These are phyloP conservation scores for Rhopalosiphum padi DNA, from an alignment of 1,140 invertebrate species.

Conservation along the genomic window DNA sequence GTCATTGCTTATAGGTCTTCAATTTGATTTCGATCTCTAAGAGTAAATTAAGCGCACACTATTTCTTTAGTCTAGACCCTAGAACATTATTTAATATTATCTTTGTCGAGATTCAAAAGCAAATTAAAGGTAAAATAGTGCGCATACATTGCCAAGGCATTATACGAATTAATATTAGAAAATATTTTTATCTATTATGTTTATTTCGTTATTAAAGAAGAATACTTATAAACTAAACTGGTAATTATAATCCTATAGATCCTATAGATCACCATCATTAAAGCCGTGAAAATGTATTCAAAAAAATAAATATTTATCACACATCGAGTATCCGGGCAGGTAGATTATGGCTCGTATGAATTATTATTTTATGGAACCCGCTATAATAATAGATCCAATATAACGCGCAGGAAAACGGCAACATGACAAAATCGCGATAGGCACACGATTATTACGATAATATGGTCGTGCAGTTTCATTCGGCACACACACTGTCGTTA, in stretches of 20 bases:
- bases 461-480: too few species aligned
- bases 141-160: neutral
- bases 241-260: neutral
- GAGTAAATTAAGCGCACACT: too few species aligned
- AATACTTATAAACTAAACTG: too few species aligned
- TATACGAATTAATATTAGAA: neutral
- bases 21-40: neutral
- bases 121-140: neutral
- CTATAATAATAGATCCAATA: too few species aligned
- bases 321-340: neutral
- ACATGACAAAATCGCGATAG: too few species aligned
- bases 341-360: neutral
- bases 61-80: neutral
- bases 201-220: neutral
- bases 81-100: neutral
- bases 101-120: neutral
- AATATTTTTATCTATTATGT: neutral
- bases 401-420: too few species aligned
- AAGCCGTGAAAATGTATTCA: neutral
- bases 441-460: too few species aligned
- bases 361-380: neutral
- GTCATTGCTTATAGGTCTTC: too few species aligned
- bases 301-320: neutral
- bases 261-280: neutral
- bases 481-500: too few species aligned